Conservation (phyloP, 2,113 vertebrate genomes). For the Ameiurus melas region DNA sequence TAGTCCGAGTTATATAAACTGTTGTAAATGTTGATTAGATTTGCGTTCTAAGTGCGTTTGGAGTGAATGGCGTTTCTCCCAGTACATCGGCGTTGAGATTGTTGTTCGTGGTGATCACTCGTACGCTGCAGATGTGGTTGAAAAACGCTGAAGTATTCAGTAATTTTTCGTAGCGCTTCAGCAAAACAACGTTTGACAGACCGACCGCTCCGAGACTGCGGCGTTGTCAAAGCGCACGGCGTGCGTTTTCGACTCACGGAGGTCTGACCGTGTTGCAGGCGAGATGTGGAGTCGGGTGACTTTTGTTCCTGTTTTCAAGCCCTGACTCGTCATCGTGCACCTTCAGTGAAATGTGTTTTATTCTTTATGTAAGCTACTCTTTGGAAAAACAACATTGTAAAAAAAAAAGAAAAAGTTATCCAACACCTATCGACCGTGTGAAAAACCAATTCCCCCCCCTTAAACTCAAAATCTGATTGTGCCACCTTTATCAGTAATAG, state of each 20-base stretch:
- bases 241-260: not conserved
- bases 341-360: not conserved
- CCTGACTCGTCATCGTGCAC: not conserved
- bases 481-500: too few relatives aligned
- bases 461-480: too few relatives aligned
- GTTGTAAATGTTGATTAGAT: not conserved
- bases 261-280: not conserved
- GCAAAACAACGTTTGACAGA: not conserved
- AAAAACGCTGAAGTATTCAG: not conserved
- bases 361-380: not conserved
- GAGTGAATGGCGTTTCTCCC: not conserved
- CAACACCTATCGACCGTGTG: too few relatives aligned
- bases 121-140: not conserved
- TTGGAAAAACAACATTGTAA: not conserved
- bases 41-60: not conserved
- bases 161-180: not conserved
- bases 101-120: not conserved
- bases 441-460: too few relatives aligned
- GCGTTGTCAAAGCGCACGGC: not conserved
- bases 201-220: not conserved
- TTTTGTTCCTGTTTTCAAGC: not conserved
- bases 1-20: too few relatives aligned
- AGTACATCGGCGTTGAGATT: not conserved
- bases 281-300: not conserved
- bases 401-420: too few relatives aligned